Evolutionary conservation across 2,888 invertebrate genomes (phyloP).

Genomic region (Drosophila helvetica): DNA sequence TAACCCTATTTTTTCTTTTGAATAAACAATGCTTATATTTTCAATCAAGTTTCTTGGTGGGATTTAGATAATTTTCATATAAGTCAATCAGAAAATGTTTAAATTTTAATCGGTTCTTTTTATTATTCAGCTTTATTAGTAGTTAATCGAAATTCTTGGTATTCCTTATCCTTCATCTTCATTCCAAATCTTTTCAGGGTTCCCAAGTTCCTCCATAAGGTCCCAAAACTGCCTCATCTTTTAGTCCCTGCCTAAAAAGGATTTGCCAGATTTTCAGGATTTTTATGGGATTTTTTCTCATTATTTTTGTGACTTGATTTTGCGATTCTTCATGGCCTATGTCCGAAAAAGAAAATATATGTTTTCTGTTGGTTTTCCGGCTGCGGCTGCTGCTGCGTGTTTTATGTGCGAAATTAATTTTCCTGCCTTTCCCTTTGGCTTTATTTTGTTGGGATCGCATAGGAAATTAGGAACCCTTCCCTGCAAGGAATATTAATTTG

Average conservation of each 20-base stretch:
- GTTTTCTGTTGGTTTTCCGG: constrained; percentile 16
- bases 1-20: too few species aligned
- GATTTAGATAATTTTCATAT: too few species aligned
- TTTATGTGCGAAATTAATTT: constrained; percentile 43
- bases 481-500: constrained; percentile 31
- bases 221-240: neutral
- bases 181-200: too few species aligned
- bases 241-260: constrained; percentile 18
- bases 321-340: constrained; percentile 26
- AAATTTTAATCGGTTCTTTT: too few species aligned
- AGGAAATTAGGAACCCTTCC: constrained; percentile 9
- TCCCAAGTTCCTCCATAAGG: neutral
- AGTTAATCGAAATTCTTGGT: too few species aligned
- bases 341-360: constrained; percentile 19
- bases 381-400: neutral
- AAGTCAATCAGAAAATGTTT: too few species aligned
- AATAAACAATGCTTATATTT: too few species aligned
- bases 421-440: constrained; percentile 22
- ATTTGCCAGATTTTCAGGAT: constrained; percentile 28
- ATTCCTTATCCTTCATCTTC: too few species aligned
- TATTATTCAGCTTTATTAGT: too few species aligned
- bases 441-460: constrained; percentile 24
- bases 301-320: constrained; percentile 30
- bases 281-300: constrained; percentile 38
- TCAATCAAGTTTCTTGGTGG: too few species aligned